phyloP scores from a whole-genome alignment of 1,140 invertebrate species.

The Hylaeus volcanicus region DNA sequence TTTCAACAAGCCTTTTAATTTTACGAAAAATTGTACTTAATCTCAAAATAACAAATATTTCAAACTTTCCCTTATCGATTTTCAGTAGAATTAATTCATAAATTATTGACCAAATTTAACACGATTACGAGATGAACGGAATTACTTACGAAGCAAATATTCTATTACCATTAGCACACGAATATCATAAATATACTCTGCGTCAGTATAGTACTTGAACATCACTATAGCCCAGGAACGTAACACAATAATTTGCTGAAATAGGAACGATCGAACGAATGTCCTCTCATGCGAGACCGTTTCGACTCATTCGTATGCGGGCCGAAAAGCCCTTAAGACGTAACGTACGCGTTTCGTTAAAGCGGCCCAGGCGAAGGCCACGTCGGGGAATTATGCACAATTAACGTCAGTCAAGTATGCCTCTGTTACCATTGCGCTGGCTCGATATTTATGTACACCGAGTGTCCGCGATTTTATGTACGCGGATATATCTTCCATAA shows the following conservation, averaged over 20 bases:
- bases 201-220: too few relatives aligned
- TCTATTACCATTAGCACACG: too few relatives aligned
- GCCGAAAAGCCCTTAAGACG: conserved; percentile 65
- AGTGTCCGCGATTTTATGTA: conserved; percentile 52
- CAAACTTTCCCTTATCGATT: too few relatives aligned
- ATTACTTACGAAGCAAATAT: too few relatives aligned
- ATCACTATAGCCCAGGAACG: too few relatives aligned
- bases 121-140: too few relatives aligned
- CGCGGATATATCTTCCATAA: conserved; percentile 54
- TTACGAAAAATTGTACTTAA: too few relatives aligned
- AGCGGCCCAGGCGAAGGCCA: conserved; percentile 55
- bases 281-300: conserved; percentile 38
- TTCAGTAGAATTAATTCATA: too few relatives aligned
- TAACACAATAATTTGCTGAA: not conserved
- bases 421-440: conserved; percentile 56
- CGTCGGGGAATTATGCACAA: conserved; percentile 70
- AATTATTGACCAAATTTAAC: too few relatives aligned
- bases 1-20: too few relatives aligned
- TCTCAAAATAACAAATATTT: too few relatives aligned
- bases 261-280: not conserved
- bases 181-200: too few relatives aligned
- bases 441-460: conserved; percentile 66
- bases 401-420: conserved; percentile 73
- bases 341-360: conserved; percentile 71
- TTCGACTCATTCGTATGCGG: conserved; percentile 68